These are phyloP conservation scores for Acanthochromis polyacanthus DNA, from an alignment of 2,113 vertebrate genomes.

Conservation along the genomic window DNA sequence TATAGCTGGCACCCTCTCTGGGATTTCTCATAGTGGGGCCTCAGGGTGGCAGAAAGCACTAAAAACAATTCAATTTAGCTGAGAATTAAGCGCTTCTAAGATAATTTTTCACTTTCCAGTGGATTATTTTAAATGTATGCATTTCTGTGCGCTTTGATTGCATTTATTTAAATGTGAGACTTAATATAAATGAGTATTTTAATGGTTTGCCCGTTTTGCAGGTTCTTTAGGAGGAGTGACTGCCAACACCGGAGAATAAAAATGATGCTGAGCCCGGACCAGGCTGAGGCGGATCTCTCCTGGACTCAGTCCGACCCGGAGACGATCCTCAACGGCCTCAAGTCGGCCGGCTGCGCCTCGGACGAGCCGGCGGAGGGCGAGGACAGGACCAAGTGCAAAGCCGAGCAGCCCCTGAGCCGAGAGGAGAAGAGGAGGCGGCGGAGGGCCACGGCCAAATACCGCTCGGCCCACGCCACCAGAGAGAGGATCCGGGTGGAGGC, in stretches of 20 bases:
- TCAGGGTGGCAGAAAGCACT: constrained; percentile 25
- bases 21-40: constrained; percentile 24
- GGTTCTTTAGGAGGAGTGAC: constrained; percentile 46
- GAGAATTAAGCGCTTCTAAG: neutral
- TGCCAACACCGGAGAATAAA: constrained; percentile 67
- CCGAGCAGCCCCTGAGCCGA: constrained; percentile 89
- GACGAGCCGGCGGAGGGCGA: constrained; percentile 87
- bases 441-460: constrained; percentile 83
- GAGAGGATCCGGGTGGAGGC: constrained; percentile 91
- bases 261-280: constrained; percentile 98
- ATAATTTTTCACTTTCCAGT: too few relatives aligned
- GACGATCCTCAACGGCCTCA: constrained; percentile 88
- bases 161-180: neutral
- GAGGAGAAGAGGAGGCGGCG: constrained; percentile 92
- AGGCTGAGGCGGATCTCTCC: constrained; percentile 92
- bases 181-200: neutral
- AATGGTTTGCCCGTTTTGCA: neutral
- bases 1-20: constrained; percentile 6
- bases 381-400: constrained; percentile 79
- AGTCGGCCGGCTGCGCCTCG: constrained; percentile 85
- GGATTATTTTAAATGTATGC: neutral
- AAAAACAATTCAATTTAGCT: neutral
- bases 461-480: constrained; percentile 82
- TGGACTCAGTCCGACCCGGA: constrained; percentile 94
- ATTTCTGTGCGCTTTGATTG: neutral